Percentiles rank a stretch among this genome's conserved stretches.
phyloP scores from a whole-genome alignment of 23 tunicate species.

The Aplidium turbinatum region DNA sequence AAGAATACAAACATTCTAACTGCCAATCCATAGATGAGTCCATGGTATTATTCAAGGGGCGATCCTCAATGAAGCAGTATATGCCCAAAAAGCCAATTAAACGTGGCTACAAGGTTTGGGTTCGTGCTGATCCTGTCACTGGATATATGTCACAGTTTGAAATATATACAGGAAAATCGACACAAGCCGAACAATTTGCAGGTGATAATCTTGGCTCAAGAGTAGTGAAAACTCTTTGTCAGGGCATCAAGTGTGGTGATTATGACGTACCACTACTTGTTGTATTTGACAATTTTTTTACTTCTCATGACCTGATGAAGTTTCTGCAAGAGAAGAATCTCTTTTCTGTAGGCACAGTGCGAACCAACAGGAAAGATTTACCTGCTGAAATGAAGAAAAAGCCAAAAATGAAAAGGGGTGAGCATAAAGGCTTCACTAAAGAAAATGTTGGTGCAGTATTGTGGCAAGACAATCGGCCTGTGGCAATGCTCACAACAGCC shows the following conservation, averaged over 20 bases:
- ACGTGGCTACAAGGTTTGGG: slow-evolving; percentile 36
- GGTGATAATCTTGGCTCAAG: neutral
- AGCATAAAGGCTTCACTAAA: neutral
- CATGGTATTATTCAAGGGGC: slow-evolving; percentile 25
- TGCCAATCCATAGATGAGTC: slow-evolving; percentile 29
- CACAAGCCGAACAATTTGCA: neutral
- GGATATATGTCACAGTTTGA: slow-evolving; percentile 26
- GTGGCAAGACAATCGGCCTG: slow-evolving; percentile 31
- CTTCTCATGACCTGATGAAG: slow-evolving; percentile 2
- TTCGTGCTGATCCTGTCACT: slow-evolving; percentile 28
- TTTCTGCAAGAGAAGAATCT: neutral
- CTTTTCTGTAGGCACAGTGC: slow-evolving; percentile 21
- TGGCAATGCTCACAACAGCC: slow-evolving; percentile 4
- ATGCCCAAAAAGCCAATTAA: slow-evolving; percentile 15
- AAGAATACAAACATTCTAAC: slow-evolving; percentile 13
- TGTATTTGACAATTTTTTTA: slow-evolving; percentile 14
- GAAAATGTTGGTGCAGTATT: slow-evolving; percentile 1
- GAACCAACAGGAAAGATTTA: neutral
- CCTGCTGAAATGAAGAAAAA: slow-evolving; percentile 12
- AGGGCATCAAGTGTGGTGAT: neutral
- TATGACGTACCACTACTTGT: slow-evolving; percentile 1
- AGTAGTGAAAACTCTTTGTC: slow-evolving; percentile 9
- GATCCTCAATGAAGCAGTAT: slow-evolving; percentile 11
- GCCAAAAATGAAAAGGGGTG: slow-evolving; percentile 9
- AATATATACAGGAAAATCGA: slow-evolving; percentile 16